Base-by-base conservation (phyloP, 2,888 invertebrate species). In the Catotricha subobsoleta region DNA sequence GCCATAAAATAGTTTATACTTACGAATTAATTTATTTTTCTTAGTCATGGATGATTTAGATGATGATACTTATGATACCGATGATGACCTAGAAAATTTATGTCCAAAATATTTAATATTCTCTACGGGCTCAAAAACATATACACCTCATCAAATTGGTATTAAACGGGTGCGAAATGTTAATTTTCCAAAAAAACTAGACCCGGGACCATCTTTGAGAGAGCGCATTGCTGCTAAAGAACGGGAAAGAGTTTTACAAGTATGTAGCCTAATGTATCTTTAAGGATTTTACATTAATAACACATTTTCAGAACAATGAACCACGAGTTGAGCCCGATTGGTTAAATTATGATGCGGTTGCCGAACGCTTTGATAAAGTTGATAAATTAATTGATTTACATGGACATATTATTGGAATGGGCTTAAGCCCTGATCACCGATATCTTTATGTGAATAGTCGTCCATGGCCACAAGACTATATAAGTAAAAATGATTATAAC, bases 351-450 rank as follows among this genome's bases (percentile, higher is more conserved):
- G 71, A 76, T 44, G 64, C 74, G 3, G 76, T 80, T 3, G 71
- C 72, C 7, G 71, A 77, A 52, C 71, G 70, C 50, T 79, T 77
- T 48, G 80, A 84, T 56, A 69, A 70, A 54, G 71, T 81, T 13
- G 86, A 87, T 62, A 77, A 81, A 58, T 59, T 81, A 7, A 80
- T 87, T 45, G 84, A 87, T 60, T 66, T 87, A 40, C 78, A 83
- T 54, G 86, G 84, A 1, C 83, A 86, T 54, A 84, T 87, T 43
- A 82, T 86, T 50, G 87, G 87, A 49, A 82, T 87, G 81, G 76
- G 79, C 2, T 62, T 87, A 12, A 83, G 83, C 46, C 86, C 84
- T 1, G 83, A 84, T 63, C 80, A 84, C 52, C 68, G 76, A 74
- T 52, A 74, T 54, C 60, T 81, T 16, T 81, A 80, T 55, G 79